Percentiles rank a stretch among this genome's conserved stretches.
Evolutionary conservation across 2,113 vertebrate species (phyloP).

Genomic region (Eira barbara): DNA sequence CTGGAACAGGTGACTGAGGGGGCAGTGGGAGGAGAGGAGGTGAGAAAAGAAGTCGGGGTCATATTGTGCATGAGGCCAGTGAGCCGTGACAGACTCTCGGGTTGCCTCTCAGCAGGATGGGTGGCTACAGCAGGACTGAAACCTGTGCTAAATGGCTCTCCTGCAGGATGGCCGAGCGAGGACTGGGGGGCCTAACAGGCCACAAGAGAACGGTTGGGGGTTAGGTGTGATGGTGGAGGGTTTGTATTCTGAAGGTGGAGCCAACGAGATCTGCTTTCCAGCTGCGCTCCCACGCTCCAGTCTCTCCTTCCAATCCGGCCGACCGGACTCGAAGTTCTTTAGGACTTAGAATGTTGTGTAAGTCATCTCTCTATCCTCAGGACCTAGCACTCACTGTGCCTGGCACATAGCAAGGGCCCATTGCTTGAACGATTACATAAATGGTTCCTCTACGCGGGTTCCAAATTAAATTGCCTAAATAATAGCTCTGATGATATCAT

Average conservation of each 20-base stretch:
- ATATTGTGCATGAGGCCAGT: fast-evolving
- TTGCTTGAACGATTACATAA: not conserved
- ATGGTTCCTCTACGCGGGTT: not conserved
- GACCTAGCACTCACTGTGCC: not conserved
- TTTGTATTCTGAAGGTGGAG: not conserved
- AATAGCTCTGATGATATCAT: not conserved
- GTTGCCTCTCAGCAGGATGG: not conserved
- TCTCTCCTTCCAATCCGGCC: not conserved
- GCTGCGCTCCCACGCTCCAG: not conserved
- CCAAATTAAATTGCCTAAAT: slow-evolving; percentile 44
- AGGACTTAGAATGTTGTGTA: not conserved
- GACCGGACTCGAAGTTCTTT: not conserved
- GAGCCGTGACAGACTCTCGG: not conserved
- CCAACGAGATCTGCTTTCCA: not conserved
- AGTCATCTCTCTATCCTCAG: not conserved
- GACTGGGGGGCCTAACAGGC: not conserved
- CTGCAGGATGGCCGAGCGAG: not conserved
- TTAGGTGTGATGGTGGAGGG: no score
- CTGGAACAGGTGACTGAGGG: not conserved
- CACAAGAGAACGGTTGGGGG: not conserved
- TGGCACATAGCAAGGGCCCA: not conserved
- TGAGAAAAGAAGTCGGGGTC: not conserved
- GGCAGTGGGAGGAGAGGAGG: not conserved
- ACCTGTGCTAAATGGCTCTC: not conserved
- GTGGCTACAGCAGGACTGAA: not conserved